A percentile compares a stretch with the other conserved stretches of the same genome.
Evolutionary conservation across 2,888 invertebrate species (phyloP).

Genomic region (Taphrorychus bicolor): DNA sequence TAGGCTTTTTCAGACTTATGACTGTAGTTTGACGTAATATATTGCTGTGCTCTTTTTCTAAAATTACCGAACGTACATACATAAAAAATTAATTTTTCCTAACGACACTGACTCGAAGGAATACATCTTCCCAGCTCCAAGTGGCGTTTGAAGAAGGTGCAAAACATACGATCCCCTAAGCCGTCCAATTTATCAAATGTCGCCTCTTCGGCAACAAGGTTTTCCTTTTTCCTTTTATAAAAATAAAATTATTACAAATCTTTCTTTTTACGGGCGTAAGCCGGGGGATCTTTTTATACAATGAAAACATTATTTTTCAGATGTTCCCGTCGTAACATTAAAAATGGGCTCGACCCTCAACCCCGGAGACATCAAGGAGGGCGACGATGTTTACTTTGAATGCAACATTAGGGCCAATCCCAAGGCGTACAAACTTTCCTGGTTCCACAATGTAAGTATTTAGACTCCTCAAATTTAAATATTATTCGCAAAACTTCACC

Average conservation of each 20-base stretch:
- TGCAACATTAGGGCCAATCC: slow-evolving; percentile 86
- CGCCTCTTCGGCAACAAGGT: slow-evolving; percentile 3
- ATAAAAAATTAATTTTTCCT: background rate
- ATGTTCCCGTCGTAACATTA: slow-evolving; percentile 79
- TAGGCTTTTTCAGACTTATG: slow-evolving; percentile 5
- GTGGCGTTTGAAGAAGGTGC: slow-evolving; percentile 2
- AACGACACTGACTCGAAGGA: background rate
- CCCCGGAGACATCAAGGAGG: slow-evolving; percentile 88
- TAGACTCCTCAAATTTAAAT: slow-evolving; percentile 41
- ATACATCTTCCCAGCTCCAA: slow-evolving; percentile 1
- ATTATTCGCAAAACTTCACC: slow-evolving; percentile 35
- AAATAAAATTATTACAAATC: slow-evolving; percentile 27
- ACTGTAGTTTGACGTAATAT: slow-evolving; percentile 8
- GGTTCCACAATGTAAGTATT: slow-evolving; percentile 86
- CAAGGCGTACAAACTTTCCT: slow-evolving; percentile 81
- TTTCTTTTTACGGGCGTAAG: slow-evolving; percentile 14
- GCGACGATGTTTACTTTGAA: slow-evolving; percentile 89
- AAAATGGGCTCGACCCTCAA: slow-evolving; percentile 86
- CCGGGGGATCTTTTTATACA: slow-evolving; percentile 15
- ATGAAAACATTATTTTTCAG: slow-evolving; percentile 61
- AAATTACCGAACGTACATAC: no score
- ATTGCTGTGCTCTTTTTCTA: no score
- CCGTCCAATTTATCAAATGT: slow-evolving; percentile 17
- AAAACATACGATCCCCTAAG: slow-evolving; percentile 14
- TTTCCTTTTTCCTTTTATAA: slow-evolving; percentile 13